Conservation (phyloP, 2,888 invertebrate species). For the Eremobia ochroleuca region DNA sequence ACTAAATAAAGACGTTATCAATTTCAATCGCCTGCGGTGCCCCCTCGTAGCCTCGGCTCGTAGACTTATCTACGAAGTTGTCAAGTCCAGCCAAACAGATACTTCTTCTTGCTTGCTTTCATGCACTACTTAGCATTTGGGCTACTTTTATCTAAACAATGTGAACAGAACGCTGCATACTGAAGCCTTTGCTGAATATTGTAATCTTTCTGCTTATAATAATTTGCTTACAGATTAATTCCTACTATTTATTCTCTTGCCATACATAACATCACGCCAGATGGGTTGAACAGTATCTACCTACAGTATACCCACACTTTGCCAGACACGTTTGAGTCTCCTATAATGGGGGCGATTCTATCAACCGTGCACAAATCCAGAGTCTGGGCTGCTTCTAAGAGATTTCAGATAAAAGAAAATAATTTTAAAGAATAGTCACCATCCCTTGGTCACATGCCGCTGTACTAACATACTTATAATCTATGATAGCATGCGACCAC, state of each 20-base stretch:
- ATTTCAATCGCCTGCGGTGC: not conserved
- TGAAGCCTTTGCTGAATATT: not conserved
- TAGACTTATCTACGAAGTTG: constrained; percentile 20
- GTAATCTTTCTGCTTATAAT: no score
- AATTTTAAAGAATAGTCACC: no score
- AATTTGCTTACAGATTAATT: not conserved
- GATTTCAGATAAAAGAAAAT: no score
- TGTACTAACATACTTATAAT: no score
- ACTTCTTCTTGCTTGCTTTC: not conserved
- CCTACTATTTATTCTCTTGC: not conserved
- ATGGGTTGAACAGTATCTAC: no score
- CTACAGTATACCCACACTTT: no score
- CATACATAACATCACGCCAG: not conserved
- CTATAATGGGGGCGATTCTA: no score
- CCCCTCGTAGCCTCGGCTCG: constrained; percentile 1
- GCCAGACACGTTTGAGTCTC: no score
- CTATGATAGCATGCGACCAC: no score
- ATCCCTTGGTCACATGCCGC: no score
- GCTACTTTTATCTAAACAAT: not conserved
- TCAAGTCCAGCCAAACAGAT: not conserved
- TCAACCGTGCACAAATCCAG: no score
- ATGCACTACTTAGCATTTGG: not conserved
- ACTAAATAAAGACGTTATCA: not conserved
- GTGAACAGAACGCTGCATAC: not conserved
- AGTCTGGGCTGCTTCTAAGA: no score